Evolutionary conservation across 2,888 invertebrate species (phyloP).

Genomic region (Trilocha varians): DNA sequence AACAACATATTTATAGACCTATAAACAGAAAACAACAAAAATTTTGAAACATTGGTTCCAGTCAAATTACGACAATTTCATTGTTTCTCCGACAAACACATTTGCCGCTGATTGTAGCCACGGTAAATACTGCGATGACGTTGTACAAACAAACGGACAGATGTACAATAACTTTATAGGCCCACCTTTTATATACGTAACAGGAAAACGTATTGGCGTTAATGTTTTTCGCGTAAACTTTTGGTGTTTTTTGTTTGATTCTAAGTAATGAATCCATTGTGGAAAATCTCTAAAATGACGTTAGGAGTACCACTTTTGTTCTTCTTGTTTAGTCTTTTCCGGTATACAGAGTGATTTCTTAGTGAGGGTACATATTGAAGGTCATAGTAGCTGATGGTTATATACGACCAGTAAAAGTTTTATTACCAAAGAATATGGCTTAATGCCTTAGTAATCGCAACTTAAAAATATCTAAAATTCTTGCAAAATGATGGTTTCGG

Average conservation of each 20-base stretch:
- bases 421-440: no score
- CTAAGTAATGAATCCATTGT: not conserved
- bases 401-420: no score
- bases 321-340: no score
- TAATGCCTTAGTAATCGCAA: no score
- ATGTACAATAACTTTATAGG: slow-evolving; percentile 21
- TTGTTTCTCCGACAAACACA: slow-evolving; percentile 24
- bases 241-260: slow-evolving; percentile 3
- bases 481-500: no score
- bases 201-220: slow-evolving; percentile 12
- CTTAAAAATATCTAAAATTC: no score
- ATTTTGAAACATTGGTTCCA: not conserved
- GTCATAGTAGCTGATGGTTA: no score
- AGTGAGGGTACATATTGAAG: no score
- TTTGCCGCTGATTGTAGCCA: slow-evolving; percentile 25
- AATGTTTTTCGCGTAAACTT: not conserved
- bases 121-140: slow-evolving; percentile 25
- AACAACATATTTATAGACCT: not conserved
- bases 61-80: slow-evolving; percentile 13
- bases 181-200: slow-evolving; percentile 13
- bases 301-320: no score
- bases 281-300: no score
- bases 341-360: no score
- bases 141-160: slow-evolving; percentile 21
- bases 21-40: not conserved